Conservation (phyloP, 1,140 invertebrate species). For the Diploscapter pachys region DNA sequence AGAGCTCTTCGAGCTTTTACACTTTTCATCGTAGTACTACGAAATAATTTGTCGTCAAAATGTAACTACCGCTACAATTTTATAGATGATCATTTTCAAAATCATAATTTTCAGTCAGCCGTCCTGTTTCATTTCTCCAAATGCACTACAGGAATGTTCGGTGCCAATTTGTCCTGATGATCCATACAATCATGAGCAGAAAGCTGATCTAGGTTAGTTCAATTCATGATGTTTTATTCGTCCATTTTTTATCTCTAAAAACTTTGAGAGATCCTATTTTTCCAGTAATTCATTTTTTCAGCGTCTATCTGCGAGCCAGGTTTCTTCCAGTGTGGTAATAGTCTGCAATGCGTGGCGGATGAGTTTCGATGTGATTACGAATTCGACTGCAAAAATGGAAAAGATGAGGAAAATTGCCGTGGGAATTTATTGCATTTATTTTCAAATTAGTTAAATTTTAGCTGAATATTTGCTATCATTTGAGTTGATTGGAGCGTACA, state of each 20-base stretch:
- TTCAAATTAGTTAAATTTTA: conserved; percentile 9
- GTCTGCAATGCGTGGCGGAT: background rate
- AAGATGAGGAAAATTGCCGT: conserved; percentile 28
- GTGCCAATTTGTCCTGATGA: background rate
- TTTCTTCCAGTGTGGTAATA: no score
- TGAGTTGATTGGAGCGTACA: conserved; percentile 30
- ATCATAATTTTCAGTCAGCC: background rate
- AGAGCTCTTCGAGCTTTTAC: no score
- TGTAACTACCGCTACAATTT: background rate
- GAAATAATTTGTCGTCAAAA: background rate
- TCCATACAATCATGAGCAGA: background rate
- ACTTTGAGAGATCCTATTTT: background rate
- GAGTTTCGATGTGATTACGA: conserved; percentile 33
- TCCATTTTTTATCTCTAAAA: conserved; percentile 10
- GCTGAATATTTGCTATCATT: conserved; percentile 27
- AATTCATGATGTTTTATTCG: background rate
- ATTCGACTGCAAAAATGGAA: conserved; percentile 26
- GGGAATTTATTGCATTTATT: background rate
- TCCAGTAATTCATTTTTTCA: no score
- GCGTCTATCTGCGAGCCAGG: no score
- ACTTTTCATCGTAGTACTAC: no score
- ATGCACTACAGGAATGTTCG: background rate
- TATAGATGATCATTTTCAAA: background rate
- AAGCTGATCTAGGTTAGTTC: background rate
- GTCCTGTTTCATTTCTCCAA: background rate